Percentiles rank a stretch among this genome's conserved stretches.
These are phyloP conservation scores for Amitus sp. DNA, from an alignment of 2,888 invertebrate genomes.

Conservation along the genomic window DNA sequence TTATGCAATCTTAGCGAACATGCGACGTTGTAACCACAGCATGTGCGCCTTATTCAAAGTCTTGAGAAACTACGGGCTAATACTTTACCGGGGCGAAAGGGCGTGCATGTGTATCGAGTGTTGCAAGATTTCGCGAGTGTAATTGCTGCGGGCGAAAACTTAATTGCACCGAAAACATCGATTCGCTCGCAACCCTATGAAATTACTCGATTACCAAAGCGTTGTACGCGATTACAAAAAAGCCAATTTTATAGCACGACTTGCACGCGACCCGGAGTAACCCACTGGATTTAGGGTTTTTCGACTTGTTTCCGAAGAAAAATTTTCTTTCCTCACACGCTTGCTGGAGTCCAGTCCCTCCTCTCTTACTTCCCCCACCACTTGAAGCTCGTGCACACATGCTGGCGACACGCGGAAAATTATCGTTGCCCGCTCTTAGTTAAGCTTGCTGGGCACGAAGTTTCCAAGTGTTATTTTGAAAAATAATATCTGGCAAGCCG, in stretches of 20 bases:
- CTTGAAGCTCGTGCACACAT: slow-evolving; percentile 30
- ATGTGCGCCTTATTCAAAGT: slow-evolving; percentile 28
- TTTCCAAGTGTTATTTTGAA: slow-evolving; percentile 29
- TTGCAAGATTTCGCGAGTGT: background rate
- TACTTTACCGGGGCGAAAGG: slow-evolving; percentile 18
- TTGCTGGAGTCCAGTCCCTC: slow-evolving; percentile 15
- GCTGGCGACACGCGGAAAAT: slow-evolving; percentile 39
- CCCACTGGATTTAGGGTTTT: slow-evolving; percentile 8
- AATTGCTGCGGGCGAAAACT: slow-evolving; percentile 18
- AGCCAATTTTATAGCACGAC: no score
- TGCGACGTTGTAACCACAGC: slow-evolving; percentile 50
- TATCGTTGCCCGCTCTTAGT: slow-evolving; percentile 39
- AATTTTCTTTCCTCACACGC: slow-evolving; percentile 15
- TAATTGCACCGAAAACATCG: slow-evolving; percentile 3
- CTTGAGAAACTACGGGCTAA: slow-evolving; percentile 34
- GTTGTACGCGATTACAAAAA: no score
- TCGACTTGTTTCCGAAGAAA: slow-evolving; percentile 13
- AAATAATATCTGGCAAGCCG: slow-evolving; percentile 23
- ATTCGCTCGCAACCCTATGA: background rate
- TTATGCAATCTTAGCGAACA: slow-evolving; percentile 63
- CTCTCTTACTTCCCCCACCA: no score
- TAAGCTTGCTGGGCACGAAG: slow-evolving; percentile 28
- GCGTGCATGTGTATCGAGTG: slow-evolving; percentile 5
- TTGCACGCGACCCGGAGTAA: slow-evolving; percentile 14
- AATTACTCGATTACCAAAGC: slow-evolving; percentile 1